These are phyloP conservation scores for Apamea epomidion DNA, from an alignment of 2,888 invertebrate genomes.

Conservation along the genomic window DNA sequence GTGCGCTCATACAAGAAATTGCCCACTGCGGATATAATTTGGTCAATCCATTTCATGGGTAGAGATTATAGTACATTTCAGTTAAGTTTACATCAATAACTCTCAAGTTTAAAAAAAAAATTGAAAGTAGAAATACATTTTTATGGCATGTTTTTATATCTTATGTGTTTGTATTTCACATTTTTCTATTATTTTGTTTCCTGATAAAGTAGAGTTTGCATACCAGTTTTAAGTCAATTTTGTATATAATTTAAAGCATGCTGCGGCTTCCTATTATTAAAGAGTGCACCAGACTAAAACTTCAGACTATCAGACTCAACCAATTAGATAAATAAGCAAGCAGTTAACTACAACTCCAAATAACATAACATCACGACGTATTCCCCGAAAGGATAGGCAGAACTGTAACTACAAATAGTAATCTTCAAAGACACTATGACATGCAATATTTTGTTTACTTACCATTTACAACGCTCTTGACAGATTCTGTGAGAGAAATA, in stretches of 20 bases:
- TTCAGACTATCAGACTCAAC: too few species aligned
- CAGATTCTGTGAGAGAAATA: slow-evolving; percentile 67
- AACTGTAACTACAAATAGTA: not conserved
- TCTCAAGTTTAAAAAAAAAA: not conserved
- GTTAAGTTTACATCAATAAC: not conserved
- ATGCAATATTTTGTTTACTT: slow-evolving; percentile 10
- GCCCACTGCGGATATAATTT: not conserved
- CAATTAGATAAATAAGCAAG: not conserved
- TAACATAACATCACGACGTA: not conserved
- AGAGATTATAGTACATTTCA: not conserved
- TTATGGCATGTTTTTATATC: not conserved
- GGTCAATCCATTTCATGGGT: not conserved
- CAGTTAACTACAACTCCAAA: not conserved
- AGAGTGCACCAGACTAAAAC: not conserved
- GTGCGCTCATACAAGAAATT: not conserved
- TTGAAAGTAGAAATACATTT: not conserved
- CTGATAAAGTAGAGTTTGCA: not conserved
- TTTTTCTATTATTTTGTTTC: too few species aligned
- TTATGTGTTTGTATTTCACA: not conserved
- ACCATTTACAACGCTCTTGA: slow-evolving; percentile 76
- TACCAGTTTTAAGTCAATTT: not conserved
- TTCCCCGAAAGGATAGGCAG: not conserved
- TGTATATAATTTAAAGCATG: not conserved
- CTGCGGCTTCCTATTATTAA: not conserved
- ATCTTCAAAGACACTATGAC: not conserved